These are phyloP conservation scores for Melanotus villosus DNA, from an alignment of 2,888 invertebrate genomes.

Conservation along the genomic window DNA sequence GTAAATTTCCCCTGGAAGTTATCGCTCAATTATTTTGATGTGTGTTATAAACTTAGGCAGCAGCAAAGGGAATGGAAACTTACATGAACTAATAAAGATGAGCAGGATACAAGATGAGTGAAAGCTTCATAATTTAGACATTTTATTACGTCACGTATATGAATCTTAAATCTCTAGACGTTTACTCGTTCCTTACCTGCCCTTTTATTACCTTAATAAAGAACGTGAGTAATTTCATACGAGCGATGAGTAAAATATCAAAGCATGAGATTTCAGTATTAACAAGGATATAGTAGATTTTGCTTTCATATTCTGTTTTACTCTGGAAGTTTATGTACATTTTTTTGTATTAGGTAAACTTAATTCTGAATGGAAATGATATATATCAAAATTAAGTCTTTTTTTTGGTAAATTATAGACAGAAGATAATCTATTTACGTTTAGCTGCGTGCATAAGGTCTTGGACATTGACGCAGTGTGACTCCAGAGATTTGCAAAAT, in stretches of 20 bases:
- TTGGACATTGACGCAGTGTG: no score
- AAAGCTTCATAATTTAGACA: not conserved
- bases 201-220: not conserved
- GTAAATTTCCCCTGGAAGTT: conserved; percentile 17
- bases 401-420: no score
- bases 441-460: no score
- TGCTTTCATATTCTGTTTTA: not conserved
- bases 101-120: not conserved
- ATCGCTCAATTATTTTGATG: conserved; percentile 19
- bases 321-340: no score
- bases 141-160: not conserved
- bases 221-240: not conserved
- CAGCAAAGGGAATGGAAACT: not conserved
- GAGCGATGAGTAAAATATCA: not conserved
- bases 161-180: not conserved
- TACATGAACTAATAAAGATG: not conserved
- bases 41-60: conserved; percentile 1
- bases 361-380: no score
- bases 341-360: no score
- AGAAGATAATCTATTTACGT: no score
- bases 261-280: not conserved
- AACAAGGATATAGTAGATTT: not conserved
- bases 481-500: no score
- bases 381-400: no score
- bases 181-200: not conserved